Evolutionary conservation across 2,888 invertebrate genomes (phyloP).

Genomic region (Exephanes ischioxanthus): DNA sequence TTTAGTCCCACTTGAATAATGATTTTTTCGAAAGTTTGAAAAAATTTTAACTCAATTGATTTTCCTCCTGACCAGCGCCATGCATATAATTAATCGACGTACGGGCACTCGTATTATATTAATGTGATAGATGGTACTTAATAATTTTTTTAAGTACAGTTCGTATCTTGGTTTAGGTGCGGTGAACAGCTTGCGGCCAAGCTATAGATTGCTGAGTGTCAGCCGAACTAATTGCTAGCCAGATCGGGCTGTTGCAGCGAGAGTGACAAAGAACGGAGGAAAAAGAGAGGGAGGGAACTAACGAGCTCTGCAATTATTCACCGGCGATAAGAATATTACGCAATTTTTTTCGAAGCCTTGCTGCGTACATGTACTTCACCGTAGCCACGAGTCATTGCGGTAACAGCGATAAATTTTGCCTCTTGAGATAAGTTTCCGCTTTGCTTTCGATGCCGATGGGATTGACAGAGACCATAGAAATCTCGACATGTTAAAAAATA

Average conservation of each 20-base stretch:
- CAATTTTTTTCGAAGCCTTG: neutral
- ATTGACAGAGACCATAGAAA: neutral
- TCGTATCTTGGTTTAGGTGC: neutral
- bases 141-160: neutral
- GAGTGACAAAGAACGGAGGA: neutral
- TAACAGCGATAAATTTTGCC: neutral
- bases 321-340: conserved; percentile 15
- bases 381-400: neutral
- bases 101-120: too few relatives aligned
- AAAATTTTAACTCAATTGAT: too few relatives aligned
- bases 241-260: neutral
- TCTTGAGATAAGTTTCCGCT: neutral
- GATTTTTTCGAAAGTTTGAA: too few relatives aligned
- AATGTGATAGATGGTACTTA: neutral
- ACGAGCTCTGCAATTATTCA: conserved; percentile 17
- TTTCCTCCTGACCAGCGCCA: too few relatives aligned
- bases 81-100: too few relatives aligned
- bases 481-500: neutral
- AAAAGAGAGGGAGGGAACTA: neutral
- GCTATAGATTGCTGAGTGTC: conserved; percentile 4
- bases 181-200: neutral
- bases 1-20: too few relatives aligned
- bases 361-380: neutral
- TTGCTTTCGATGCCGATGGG: neutral
- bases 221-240: neutral